phyloP scores from a whole-genome alignment of 2,888 invertebrate genomes.

The Callinectes sapidus region DNA sequence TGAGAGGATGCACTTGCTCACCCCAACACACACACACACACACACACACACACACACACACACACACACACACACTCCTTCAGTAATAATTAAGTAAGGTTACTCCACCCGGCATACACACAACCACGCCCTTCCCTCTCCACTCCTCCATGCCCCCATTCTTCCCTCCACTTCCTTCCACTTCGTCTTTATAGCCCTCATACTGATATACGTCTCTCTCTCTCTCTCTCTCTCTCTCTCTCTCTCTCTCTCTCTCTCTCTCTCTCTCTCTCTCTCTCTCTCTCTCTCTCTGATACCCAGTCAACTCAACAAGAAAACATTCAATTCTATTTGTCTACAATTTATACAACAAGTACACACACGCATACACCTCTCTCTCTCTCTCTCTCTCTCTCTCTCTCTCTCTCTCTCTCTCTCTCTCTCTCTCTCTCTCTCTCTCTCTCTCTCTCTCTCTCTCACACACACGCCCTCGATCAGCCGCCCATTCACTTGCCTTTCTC shows the following conservation, averaged over 20 bases:
- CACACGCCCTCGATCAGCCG: background rate
- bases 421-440: background rate
- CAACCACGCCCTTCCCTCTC: constrained; percentile 21
- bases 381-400: background rate
- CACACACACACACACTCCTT: background rate
- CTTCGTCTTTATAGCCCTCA: background rate
- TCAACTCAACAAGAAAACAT: no score
- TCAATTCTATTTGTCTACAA: no score
- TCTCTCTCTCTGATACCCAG: background rate
- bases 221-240: constrained; percentile 1
- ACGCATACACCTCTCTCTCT: background rate
- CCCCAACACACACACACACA: background rate
- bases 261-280: background rate
- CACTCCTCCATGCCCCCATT: constrained; percentile 22
- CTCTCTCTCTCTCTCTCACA: background rate
- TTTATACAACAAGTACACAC: no score
- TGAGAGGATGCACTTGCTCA: background rate
- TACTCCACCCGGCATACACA: constrained; percentile 18
- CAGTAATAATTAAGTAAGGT: constrained; percentile 32
- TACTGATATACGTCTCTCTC: background rate
- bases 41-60: constrained; percentile 24
- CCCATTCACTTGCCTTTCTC: constrained; percentile 1
- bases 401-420: constrained; percentile 25
- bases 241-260: constrained; percentile 1
- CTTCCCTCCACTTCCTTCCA: background rate